Conservation (phyloP, 2,797 vertebrate species). For the Sylvia borin region DNA sequence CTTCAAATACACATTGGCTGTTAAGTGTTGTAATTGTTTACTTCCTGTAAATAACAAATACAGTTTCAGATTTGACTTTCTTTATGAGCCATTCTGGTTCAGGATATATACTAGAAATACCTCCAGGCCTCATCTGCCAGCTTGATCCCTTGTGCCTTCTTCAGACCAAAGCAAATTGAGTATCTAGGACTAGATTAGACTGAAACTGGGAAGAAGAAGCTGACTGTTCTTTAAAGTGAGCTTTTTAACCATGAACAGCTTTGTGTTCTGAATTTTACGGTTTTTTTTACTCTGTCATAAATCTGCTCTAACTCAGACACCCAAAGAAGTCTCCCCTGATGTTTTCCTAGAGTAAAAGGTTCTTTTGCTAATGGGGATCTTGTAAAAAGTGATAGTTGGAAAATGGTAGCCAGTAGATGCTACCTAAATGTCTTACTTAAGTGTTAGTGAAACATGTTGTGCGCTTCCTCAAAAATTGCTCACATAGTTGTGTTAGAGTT, state of each 20-base stretch:
- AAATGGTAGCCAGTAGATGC: not conserved
- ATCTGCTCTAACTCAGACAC: not conserved
- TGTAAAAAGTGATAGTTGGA: not conserved
- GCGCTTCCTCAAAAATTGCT: not conserved
- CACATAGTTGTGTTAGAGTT: not conserved
- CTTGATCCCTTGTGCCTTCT: not conserved
- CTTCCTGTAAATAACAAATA: not conserved
- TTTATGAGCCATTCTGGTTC: not conserved
- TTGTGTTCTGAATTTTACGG: not conserved
- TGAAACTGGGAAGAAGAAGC: not conserved
- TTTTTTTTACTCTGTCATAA: not conserved
- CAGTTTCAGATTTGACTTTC: not conserved
- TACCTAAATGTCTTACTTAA: not conserved
- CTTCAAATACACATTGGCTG: not conserved
- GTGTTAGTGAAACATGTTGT: not conserved
- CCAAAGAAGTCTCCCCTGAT: not conserved
- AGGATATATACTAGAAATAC: not conserved
- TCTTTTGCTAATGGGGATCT: not conserved
- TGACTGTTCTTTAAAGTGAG: not conserved
- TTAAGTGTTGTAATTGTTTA: not conserved
- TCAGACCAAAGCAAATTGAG: not conserved
- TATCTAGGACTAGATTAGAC: not conserved
- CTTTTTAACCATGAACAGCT: not conserved
- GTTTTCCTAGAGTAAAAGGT: not conserved
- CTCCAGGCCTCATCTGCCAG: not conserved